Evolutionary conservation across 1,140 invertebrate genomes (phyloP).

Genomic region (Drosophila pachea): DNA sequence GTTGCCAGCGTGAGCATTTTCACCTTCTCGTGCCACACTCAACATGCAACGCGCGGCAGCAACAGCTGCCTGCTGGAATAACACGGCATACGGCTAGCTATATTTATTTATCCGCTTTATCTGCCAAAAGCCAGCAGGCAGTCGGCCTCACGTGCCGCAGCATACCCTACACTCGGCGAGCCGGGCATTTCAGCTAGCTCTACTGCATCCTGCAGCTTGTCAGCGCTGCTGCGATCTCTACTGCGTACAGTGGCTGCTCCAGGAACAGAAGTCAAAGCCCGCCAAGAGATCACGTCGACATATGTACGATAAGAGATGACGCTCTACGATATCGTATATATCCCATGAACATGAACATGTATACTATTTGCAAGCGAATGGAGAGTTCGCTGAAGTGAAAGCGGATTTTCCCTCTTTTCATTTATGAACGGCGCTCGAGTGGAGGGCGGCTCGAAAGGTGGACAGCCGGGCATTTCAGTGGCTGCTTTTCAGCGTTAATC

Average conservation of each 20-base stretch:
- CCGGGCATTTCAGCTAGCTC: too few relatives aligned
- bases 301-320: not conserved
- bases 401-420: conserved; percentile 17
- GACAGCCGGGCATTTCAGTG: conserved; percentile 23
- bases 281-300: not conserved
- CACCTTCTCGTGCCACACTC: conserved; percentile 42
- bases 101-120: conserved; percentile 45
- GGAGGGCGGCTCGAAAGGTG: conserved; percentile 32
- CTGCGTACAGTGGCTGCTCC: too few relatives aligned
- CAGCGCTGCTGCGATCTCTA: too few relatives aligned
- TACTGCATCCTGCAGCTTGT: too few relatives aligned
- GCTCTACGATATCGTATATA: not conserved
- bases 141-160: conserved; percentile 3
- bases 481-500: conserved; percentile 56
- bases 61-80: conserved; percentile 14
- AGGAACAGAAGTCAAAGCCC: not conserved
- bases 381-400: conserved; percentile 1
- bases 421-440: conserved; percentile 45
- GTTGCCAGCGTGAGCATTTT: conserved; percentile 34
- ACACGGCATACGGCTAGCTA: conserved; percentile 33
- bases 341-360: too few relatives aligned
- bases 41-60: too few relatives aligned
- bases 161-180: too few relatives aligned
- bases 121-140: conserved; percentile 20
- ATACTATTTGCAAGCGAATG: conserved; percentile 2